phyloP scores from a whole-genome alignment of 2,888 invertebrate genomes.

The Latheticus oryzae region DNA sequence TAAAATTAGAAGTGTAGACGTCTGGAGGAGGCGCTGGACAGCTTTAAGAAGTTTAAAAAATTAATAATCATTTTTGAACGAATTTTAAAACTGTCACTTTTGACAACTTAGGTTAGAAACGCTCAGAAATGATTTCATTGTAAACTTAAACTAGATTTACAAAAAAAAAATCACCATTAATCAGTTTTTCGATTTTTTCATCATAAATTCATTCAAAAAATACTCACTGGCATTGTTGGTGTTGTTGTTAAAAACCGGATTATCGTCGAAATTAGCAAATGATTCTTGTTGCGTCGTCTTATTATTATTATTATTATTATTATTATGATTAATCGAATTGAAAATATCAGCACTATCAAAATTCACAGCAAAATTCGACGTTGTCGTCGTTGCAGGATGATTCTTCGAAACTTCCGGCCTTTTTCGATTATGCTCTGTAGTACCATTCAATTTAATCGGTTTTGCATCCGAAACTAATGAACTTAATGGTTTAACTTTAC shows the following conservation, averaged over 20 bases:
- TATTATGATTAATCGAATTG: constrained; percentile 66
- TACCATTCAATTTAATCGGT: constrained; percentile 52
- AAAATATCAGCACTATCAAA: constrained; percentile 80
- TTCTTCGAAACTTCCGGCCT: constrained; percentile 53
- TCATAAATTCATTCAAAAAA: not conserved
- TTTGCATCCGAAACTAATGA: constrained; percentile 47
- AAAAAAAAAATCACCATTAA: no score
- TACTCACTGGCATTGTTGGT: constrained; percentile 38
- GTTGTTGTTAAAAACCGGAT: constrained; percentile 71
- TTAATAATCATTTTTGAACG: no score
- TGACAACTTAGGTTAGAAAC: no score
- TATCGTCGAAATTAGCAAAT: constrained; percentile 81
- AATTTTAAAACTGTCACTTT: no score
- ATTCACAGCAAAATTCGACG: constrained; percentile 81
- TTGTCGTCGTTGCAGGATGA: no score
- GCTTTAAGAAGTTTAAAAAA: no score
- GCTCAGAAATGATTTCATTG: no score
- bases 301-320: constrained; percentile 48
- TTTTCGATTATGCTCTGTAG: constrained; percentile 45
- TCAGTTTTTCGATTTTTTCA: no score
- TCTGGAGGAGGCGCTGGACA: no score
- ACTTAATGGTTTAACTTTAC: constrained; percentile 37
- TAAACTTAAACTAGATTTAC: no score
- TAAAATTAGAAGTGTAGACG: constrained; percentile 10
- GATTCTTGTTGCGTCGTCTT: constrained; percentile 50